Conservation (phyloP, 2,113 vertebrate genomes). For the Malurus alboscapulatus region DNA sequence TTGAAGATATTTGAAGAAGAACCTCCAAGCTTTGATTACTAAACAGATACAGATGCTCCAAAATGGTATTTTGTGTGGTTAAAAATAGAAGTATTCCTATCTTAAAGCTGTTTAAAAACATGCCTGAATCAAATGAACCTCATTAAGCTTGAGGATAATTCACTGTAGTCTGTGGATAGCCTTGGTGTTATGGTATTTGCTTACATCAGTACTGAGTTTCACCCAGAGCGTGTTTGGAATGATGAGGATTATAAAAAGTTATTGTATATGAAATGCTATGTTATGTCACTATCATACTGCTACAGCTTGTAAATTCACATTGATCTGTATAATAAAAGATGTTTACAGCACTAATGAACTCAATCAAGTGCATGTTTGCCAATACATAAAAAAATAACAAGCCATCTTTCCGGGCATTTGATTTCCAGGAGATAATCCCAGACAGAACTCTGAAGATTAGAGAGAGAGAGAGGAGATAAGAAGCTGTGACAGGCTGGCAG, state of each 20-base stretch:
- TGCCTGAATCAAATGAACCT: not conserved
- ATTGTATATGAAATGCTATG: not conserved
- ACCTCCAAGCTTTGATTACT: not conserved
- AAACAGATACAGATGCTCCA: not conserved
- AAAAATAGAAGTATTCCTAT: not conserved
- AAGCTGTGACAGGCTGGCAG: constrained; percentile 26
- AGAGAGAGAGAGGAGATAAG: constrained; percentile 11
- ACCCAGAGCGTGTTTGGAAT: not conserved
- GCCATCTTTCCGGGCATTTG: constrained; percentile 33
- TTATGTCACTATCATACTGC: not conserved
- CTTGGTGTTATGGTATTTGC: not conserved
- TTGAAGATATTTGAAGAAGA: not conserved
- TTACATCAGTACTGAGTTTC: not conserved
- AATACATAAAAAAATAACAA: not conserved
- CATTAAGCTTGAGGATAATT: not conserved
- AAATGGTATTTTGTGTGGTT: not conserved
- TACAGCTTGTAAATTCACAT: not conserved
- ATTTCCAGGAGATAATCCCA: constrained; percentile 51
- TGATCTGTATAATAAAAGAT: constrained; percentile 4
- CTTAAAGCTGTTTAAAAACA: constrained; percentile 5
- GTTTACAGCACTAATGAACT: constrained; percentile 19
- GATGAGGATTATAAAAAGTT: constrained; percentile 6
- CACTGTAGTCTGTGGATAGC: not conserved
- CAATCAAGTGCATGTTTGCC: not conserved
- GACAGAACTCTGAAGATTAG: constrained; percentile 35